phyloP scores from a whole-genome alignment of 2,113 vertebrate genomes.

The Pogonocichla stellata region DNA sequence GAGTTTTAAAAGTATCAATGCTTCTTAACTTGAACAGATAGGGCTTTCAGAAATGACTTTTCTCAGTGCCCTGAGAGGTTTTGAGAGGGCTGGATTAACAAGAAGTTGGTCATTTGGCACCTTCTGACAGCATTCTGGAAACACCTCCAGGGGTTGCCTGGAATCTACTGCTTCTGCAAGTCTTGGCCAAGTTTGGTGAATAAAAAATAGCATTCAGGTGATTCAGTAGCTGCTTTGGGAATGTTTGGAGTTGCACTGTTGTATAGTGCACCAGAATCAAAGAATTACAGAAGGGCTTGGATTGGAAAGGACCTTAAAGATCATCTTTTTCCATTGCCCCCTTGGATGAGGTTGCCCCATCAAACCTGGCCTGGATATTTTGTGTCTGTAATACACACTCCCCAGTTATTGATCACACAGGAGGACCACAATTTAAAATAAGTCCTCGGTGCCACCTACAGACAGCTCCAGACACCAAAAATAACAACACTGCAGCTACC shows the following conservation, averaged over 20 bases:
- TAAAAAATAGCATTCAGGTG: background rate
- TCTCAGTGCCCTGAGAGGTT: background rate
- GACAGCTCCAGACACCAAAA: background rate
- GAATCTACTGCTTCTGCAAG: background rate
- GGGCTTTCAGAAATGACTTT: background rate
- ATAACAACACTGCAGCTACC: background rate
- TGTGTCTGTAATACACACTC: background rate
- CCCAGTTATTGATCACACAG: fast-evolving
- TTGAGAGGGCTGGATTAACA: background rate
- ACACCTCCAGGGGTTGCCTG: background rate
- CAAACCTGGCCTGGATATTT: background rate
- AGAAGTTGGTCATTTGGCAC: fast-evolving
- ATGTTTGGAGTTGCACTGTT: background rate
- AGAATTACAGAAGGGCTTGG: background rate
- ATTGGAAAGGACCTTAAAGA: background rate
- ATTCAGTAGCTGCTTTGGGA: background rate
- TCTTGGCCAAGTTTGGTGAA: background rate
- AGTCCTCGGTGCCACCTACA: background rate
- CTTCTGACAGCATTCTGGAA: background rate
- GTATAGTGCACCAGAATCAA: background rate
- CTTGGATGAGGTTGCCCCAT: background rate
- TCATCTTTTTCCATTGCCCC: background rate
- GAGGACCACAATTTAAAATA: background rate
- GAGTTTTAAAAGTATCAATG: background rate
- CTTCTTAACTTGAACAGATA: background rate